Base-by-base conservation (phyloP, 1,140 invertebrate species). In the Penaeus japonicus region DNA sequence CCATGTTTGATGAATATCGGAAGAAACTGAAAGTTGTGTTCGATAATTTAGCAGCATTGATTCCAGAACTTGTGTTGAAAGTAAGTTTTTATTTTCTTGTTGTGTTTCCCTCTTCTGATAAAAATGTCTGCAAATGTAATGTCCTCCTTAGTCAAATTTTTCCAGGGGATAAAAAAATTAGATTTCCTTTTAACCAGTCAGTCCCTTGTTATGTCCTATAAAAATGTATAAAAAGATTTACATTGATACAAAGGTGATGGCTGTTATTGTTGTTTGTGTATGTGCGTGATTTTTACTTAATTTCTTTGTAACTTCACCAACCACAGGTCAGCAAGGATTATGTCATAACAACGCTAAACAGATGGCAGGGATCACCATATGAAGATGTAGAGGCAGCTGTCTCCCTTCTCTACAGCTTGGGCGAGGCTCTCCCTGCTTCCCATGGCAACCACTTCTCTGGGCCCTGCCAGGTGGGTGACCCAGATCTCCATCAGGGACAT, bases 1-100 rank as follows among this genome's bases (percentile, higher is more conserved):
- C 94, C 22, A 92, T 92, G 91, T 95, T 95, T 92, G 85, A 91
- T 32, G 90, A 91, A 30, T 91, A 93, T 90, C 92, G 94, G 86
- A 94, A 95, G 91, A 93, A 94, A 78, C 90, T 94, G 32, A 94
- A 94, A 91, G 92, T 93, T 12, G 91, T 95, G 4, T 94, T 94
- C 91, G 94, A 94, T 90, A 94, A 94, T 90, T 89, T 95, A 57
- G 93, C 93, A 62, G 91, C 91, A 10, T 89, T 94, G 84, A 93
- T 94, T 89, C 91, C 91, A 24, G 92, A 94, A 55, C 91, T 94
- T 82, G 92, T 94, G 3, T 90, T 94, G 62, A 90, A 92, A 62
- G 90, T 90, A 81, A 84, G 86, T 54, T 1, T 32, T 57, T 78
- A 32, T 78, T 75, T n/a, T n/a, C n/a, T n/a, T n/a, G n/a, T n/a